Percentiles rank a stretch among this genome's conserved stretches.
phyloP scores from a whole-genome alignment of 2,888 invertebrate genomes.

The Bedellia somnulentella region DNA sequence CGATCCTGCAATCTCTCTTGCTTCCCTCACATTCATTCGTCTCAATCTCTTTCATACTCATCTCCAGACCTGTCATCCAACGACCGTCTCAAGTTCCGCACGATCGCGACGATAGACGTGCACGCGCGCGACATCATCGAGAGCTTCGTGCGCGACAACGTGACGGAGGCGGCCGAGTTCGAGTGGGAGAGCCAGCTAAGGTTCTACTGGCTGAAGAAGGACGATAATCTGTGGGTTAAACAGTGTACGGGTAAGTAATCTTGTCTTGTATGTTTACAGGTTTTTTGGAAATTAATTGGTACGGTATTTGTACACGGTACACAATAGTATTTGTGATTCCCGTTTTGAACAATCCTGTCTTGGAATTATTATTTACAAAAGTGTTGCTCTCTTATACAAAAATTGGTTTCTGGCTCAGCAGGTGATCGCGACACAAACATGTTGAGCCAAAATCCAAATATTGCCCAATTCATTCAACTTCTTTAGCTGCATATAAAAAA shows the following conservation, averaged over 20 bases:
- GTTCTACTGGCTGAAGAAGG: constrained; percentile 85
- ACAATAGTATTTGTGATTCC: no score
- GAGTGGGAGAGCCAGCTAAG: constrained; percentile 93
- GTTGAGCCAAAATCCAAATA: no score
- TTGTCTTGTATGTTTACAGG: constrained; percentile 1
- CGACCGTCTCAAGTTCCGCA: constrained; percentile 85
- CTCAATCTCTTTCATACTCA: background rate
- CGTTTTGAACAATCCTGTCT: no score
- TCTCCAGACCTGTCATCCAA: constrained; percentile 69
- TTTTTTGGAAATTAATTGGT: no score
- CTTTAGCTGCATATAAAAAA: background rate
- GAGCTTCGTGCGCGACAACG: constrained; percentile 75
- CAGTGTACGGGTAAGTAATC: constrained; percentile 76
- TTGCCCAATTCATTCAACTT: no score
- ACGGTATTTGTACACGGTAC: no score
- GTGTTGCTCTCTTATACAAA: no score
- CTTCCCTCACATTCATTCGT: no score
- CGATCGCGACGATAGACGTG: constrained; percentile 88
- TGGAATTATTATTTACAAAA: no score
- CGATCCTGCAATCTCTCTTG: no score
- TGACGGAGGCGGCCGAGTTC: constrained; percentile 82
- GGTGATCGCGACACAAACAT: no score
- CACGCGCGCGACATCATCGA: constrained; percentile 91
- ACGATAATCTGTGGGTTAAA: constrained; percentile 78
- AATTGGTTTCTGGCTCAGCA: no score